A percentile compares a stretch with the other conserved stretches of the same genome.
phyloP scores from a whole-genome alignment of 2,113 vertebrate species.

The Herpetotheres cachinnans region DNA sequence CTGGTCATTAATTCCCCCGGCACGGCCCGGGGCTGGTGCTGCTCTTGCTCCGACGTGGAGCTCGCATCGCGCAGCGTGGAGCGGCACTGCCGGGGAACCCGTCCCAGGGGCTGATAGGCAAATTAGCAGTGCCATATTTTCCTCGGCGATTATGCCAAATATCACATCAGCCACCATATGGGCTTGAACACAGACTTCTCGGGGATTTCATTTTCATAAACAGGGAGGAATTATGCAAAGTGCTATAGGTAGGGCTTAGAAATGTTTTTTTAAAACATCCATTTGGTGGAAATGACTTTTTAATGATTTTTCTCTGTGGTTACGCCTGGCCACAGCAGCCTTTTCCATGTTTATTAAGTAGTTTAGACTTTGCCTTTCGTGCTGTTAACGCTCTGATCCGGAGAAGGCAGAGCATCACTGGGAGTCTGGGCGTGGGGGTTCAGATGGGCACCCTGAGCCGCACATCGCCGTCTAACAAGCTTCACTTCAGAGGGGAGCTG shows the following conservation, averaged over 20 bases:
- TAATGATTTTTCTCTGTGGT: not conserved
- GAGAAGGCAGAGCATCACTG: not conserved
- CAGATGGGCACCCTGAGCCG: fast-evolving
- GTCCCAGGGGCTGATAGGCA: not conserved
- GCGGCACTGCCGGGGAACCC: not conserved
- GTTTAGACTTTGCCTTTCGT: not conserved
- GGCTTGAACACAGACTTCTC: not conserved
- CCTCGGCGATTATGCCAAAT: not conserved
- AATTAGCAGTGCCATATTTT: not conserved
- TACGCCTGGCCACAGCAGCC: not conserved
- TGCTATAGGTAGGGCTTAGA: not conserved
- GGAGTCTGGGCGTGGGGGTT: not conserved
- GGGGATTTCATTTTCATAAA: not conserved
- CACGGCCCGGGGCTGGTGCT: not conserved
- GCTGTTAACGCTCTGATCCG: fast-evolving
- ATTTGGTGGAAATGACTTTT: slow-evolving; percentile 20
- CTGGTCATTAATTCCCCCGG: not conserved
- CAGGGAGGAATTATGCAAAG: slow-evolving; percentile 26
- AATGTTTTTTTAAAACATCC: not conserved
- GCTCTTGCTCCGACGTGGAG: not conserved
- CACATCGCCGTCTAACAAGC: fast-evolving
- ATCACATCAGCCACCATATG: not conserved
- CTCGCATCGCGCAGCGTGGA: fast-evolving
- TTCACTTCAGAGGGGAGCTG: not conserved
- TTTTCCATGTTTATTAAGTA: not conserved